Evolutionary conservation across 2,113 vertebrate species (phyloP).

Genomic region (Heterotilapia buettikoferi): DNA sequence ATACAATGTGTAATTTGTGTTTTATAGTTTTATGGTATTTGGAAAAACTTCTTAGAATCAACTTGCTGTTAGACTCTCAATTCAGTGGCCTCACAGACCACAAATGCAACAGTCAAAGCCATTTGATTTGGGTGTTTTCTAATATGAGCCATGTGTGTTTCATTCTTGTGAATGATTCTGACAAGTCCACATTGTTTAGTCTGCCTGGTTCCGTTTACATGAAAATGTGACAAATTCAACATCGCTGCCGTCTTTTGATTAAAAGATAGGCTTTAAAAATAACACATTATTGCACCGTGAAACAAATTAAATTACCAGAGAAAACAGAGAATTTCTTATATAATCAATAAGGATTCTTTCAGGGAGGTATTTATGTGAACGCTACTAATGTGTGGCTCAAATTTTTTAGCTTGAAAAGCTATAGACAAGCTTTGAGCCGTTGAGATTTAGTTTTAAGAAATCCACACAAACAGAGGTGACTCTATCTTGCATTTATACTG

Average conservation of each 20-base stretch:
- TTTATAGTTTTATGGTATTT: neutral
- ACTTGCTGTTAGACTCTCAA: neutral
- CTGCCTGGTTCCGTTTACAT: slow-evolving; percentile 58
- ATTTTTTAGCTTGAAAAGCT: neutral
- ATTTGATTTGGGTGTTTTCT: slow-evolving; percentile 19
- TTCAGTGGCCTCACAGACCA: neutral
- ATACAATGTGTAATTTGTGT: neutral
- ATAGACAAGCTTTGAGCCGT: neutral
- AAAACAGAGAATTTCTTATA: slow-evolving; percentile 23
- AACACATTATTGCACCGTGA: slow-evolving; percentile 41
- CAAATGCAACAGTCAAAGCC: slow-evolving; percentile 1
- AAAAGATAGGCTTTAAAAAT: slow-evolving; percentile 36
- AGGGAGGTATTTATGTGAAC: neutral
- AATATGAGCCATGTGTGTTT: slow-evolving; percentile 49
- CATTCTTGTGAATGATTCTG: slow-evolving; percentile 29
- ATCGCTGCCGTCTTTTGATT: slow-evolving; percentile 44
- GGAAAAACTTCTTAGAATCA: neutral
- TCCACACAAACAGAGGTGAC: neutral
- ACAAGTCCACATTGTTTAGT: slow-evolving; percentile 61
- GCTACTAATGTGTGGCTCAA: neutral
- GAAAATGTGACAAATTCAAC: slow-evolving; percentile 64
- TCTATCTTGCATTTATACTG: neutral
- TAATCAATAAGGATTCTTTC: neutral
- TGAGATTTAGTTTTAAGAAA: neutral
- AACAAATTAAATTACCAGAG: slow-evolving; percentile 40